These are phyloP conservation scores for Pandemis cinnamomeana DNA, from an alignment of 2,888 invertebrate species.

Conservation along the genomic window DNA sequence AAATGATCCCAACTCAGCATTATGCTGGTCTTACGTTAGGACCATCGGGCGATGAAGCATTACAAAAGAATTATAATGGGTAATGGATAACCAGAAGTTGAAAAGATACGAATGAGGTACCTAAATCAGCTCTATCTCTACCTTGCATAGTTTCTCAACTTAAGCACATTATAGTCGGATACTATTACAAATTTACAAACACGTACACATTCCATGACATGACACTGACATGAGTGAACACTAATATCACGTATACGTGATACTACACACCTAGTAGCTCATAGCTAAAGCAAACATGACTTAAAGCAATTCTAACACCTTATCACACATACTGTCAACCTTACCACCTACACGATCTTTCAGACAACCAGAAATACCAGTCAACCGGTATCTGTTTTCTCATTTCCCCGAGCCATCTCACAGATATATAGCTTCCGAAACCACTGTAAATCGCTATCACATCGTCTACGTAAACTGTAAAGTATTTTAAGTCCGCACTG, in stretches of 20 bases:
- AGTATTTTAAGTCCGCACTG: constrained; percentile 14
- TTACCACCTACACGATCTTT: neutral
- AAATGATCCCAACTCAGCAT: too few species aligned
- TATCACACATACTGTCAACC: neutral
- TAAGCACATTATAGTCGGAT: too few species aligned
- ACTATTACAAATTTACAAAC: too few species aligned
- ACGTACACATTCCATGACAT: too few species aligned
- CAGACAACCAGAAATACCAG: neutral
- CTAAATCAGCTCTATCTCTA: too few species aligned
- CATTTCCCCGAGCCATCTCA: neutral
- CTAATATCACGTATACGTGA: neutral
- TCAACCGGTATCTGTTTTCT: neutral
- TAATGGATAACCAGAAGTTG: too few species aligned
- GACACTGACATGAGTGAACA: too few species aligned
- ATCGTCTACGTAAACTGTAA: constrained; percentile 2
- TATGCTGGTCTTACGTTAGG: too few species aligned
- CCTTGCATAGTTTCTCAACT: too few species aligned
- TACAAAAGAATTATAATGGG: too few species aligned
- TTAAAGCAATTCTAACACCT: neutral
- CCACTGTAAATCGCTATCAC: neutral
- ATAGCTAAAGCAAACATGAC: constrained; percentile 5
- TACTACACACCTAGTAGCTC: neutral
- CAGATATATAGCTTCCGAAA: neutral
- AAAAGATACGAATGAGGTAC: too few species aligned
- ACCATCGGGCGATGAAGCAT: too few species aligned